Evolutionary conservation across 2,113 vertebrate species (phyloP).

Genomic region (Albula glossodonta): DNA sequence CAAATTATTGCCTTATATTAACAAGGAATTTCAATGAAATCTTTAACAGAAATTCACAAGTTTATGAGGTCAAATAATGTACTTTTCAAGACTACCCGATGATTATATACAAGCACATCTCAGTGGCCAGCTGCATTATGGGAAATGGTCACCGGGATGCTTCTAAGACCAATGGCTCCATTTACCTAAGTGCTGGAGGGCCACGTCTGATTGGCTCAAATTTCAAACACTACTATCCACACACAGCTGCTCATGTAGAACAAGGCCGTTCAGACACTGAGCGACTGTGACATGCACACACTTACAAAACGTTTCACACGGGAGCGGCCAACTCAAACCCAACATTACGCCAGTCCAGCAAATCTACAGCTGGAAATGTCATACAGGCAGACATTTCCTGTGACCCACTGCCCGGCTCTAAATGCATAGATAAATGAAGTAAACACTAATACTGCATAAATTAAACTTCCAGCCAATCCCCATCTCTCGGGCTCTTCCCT

Average conservation of each 20-base stretch:
- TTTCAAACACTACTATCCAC: background rate
- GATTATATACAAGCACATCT: conserved; percentile 63
- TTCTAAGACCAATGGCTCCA: conserved; percentile 18
- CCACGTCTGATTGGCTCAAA: background rate
- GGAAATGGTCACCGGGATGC: too few relatives aligned
- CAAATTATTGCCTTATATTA: conserved; percentile 98
- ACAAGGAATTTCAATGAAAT: conserved; percentile 86
- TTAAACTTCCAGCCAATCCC: conserved; percentile 73
- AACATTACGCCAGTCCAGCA: conserved; percentile 12
- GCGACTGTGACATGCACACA: background rate
- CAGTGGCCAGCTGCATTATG: conserved; percentile 20
- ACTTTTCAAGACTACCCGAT: conserved; percentile 77
- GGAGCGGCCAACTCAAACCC: background rate
- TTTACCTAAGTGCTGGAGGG: conserved; percentile 8
- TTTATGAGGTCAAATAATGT: conserved; percentile 80
- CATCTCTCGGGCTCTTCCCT: conserved; percentile 65
- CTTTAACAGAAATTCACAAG: conserved; percentile 75
- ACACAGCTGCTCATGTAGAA: background rate
- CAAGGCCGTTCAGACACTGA: background rate
- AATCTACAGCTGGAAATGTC: conserved; percentile 60
- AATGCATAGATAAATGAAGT: conserved; percentile 92
- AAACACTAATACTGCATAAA: conserved; percentile 86
- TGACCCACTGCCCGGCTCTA: conserved; percentile 80
- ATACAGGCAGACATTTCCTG: conserved; percentile 63
- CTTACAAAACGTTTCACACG: background rate